phyloP scores from a whole-genome alignment of 1,140 invertebrate genomes.

The Ips nitidus region DNA sequence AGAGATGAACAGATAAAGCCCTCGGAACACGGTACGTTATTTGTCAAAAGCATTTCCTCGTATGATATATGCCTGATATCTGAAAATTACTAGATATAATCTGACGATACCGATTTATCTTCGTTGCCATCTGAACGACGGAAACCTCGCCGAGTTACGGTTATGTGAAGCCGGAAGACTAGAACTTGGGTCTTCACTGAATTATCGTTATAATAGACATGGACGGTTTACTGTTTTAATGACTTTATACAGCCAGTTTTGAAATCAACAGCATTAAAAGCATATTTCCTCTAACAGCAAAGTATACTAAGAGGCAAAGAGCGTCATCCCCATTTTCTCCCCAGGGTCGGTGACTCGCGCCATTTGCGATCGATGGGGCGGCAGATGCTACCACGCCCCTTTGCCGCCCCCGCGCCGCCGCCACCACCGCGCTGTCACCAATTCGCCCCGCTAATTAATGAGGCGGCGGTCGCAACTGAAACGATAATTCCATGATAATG shows the following conservation, averaged over 20 bases:
- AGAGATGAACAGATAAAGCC: conserved; percentile 34
- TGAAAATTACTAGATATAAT: conserved; percentile 34
- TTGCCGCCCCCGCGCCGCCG: conserved; percentile 11
- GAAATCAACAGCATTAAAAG: not conserved
- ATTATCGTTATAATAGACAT: conserved; percentile 33
- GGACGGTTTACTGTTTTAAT: conserved; percentile 32
- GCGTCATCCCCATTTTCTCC: conserved; percentile 1
- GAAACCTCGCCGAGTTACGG: conserved; percentile 34
- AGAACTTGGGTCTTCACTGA: conserved; percentile 21
- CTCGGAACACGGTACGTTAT: conserved; percentile 33
- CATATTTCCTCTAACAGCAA: no score
- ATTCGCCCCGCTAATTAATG: conserved; percentile 50
- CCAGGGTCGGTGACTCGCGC: conserved; percentile 37
- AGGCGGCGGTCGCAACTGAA: conserved; percentile 51
- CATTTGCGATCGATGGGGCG: conserved; percentile 42
- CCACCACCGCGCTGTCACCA: conserved; percentile 46
- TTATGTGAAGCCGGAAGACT: conserved; percentile 36
- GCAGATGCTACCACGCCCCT: conserved; percentile 44
- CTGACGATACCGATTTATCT: conserved; percentile 33
- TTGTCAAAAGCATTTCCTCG: conserved; percentile 36
- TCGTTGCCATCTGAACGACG: conserved; percentile 27
- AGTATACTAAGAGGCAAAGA: not conserved
- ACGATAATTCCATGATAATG: conserved; percentile 54
- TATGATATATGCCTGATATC: conserved; percentile 37
- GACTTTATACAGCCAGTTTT: conserved; percentile 16